Conservation (phyloP, 2,888 invertebrate species). For the Anorthoa munda region DNA sequence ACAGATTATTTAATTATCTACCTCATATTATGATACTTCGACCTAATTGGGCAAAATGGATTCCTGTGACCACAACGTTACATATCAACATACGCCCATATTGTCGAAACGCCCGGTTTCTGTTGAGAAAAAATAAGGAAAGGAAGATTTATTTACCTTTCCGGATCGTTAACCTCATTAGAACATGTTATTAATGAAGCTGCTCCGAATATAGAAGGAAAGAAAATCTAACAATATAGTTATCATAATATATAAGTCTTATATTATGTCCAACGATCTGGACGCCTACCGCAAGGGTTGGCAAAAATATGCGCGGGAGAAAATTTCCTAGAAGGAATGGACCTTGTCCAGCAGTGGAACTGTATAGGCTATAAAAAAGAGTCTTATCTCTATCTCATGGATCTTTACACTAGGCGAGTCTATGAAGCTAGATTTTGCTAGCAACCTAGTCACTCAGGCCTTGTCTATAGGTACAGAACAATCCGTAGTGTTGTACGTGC, state of each 20-base stretch:
- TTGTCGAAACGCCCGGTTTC: not conserved
- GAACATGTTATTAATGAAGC: constrained; percentile 10
- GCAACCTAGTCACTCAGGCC: not conserved
- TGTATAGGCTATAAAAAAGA: too few species aligned
- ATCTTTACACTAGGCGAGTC: not conserved
- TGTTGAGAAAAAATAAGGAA: not conserved
- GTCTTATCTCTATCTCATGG: too few species aligned
- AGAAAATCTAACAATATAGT: too few species aligned
- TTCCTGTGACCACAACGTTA: not conserved
- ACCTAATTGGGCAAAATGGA: not conserved
- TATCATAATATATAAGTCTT: too few species aligned
- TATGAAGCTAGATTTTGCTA: not conserved
- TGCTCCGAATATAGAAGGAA: too few species aligned
- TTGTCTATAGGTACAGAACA: not conserved
- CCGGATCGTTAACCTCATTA: constrained; percentile 30
- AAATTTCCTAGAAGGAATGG: too few species aligned
- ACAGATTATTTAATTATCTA: not conserved
- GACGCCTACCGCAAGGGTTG: too few species aligned
- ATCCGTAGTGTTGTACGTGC: not conserved
- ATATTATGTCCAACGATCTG: too few species aligned
- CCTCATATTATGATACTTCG: too few species aligned
- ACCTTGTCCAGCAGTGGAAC: too few species aligned
- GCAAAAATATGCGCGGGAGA: too few species aligned
- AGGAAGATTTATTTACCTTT: constrained; percentile 13
- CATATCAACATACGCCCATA: not conserved